Evolutionary conservation across 2,888 invertebrate species (phyloP), one percentile per base, ranked within the genome.

Genomic region (Homarus gammarus): DNA sequence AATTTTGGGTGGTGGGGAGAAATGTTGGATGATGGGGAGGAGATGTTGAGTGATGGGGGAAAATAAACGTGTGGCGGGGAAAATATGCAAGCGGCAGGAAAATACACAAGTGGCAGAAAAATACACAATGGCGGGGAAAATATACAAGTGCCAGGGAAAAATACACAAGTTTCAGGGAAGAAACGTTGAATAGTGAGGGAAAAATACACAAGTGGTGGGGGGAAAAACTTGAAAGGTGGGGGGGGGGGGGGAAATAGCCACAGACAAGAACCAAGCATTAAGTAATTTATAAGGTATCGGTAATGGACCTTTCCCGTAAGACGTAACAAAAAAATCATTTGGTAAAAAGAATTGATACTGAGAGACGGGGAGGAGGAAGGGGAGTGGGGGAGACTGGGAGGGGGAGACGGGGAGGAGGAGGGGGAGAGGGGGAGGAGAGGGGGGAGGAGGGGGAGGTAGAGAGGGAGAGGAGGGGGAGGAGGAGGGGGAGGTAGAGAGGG

Each of bases 381-480:
- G 33, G 15, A 31, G 77, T 31, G 44, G 77, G 49, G 49, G 44
- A 49, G n/a, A 44, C 77, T 51, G 78, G 27, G 33, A 56, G 78
- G 51, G 49, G 27, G 33, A 78, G 49, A 56, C 77, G 27, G 27
- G 6, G 44, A 49, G 36, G 38, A n/a, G 10, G 75, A 44, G 33
- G 49, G 40, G 3, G 44, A 27, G 56, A 56, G 78, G 51, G 78
- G 51, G 78, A 78, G 78, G 51, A 51, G 51, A 77, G 77, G 44
- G 77, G 10, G 44, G 10, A 12, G 10, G 77, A 77, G 77, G 44
- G 77, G 44, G 77, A 77, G 44, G 77, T 44, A 44, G 44, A 44
- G 44, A 44, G 44, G 77, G 38, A 38, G 38, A 38, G 38, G 73
- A 75, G 73, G 38, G 72, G 75, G 73, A 75, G 73, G 38, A 38